Evolutionary conservation across 2,888 invertebrate genomes (phyloP).

Genomic region (Platypus cylindrus): DNA sequence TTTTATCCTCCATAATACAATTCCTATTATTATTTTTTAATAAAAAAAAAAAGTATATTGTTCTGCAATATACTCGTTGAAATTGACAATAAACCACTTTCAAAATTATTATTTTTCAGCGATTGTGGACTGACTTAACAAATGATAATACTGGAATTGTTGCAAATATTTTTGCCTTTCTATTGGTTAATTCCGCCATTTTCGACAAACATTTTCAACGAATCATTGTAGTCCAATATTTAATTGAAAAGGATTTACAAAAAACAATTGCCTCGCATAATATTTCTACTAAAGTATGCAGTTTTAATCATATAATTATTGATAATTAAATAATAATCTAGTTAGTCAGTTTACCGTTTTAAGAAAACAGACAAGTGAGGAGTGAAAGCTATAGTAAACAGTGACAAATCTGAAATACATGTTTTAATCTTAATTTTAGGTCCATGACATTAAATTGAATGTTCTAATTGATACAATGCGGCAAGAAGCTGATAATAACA

Average conservation of each 20-base stretch:
- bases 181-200: constrained; percentile 19
- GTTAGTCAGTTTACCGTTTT: too few species aligned
- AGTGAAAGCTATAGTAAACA: too few species aligned
- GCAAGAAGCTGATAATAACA: constrained; percentile 20
- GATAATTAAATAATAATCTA: too few species aligned
- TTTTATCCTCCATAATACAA: too few species aligned
- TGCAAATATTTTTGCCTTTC: constrained; percentile 18
- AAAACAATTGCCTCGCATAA: constrained; percentile 18
- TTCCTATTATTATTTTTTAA: too few species aligned
- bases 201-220: constrained; percentile 26
- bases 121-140: constrained; percentile 20
- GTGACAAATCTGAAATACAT: background rate
- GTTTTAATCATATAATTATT: too few species aligned
- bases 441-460: constrained; percentile 21
- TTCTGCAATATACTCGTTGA: too few species aligned
- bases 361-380: too few species aligned
- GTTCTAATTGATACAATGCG: constrained; percentile 23
- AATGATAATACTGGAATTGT: constrained; percentile 17
- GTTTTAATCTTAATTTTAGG: constrained; percentile 14
- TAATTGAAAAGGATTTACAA: constrained; percentile 22
- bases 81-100: too few species aligned
- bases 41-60: too few species aligned
- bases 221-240: constrained; percentile 17
- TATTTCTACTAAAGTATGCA: constrained; percentile 12
- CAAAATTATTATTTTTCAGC: constrained; percentile 11